Base-by-base conservation (phyloP, 92 coral and sea anemone species). In the Umimayanthus chanpuru region DNA sequence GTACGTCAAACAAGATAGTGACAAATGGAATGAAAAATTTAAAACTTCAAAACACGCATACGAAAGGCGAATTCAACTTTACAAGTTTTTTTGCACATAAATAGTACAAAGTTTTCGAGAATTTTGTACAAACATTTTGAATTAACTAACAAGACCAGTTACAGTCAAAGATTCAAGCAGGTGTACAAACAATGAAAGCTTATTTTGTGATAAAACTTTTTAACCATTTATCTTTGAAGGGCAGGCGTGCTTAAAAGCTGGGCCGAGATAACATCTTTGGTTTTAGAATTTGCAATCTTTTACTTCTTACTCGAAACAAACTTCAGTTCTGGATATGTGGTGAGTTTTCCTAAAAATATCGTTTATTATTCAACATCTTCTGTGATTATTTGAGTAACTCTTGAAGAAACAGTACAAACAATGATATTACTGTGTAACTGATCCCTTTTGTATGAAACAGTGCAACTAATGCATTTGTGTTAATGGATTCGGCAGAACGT, bases 401-500 rank as follows among this genome's bases (percentile, higher is more conserved):
- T 61, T 61, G 9, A 18, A 61, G 68, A 61, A 61, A 61, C 68
- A 61, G 68, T 61, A 16, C 25, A 53, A 49, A 43, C 81, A 77
- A 25, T 15, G 43, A 26, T 80, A 18, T 32, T 55, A 53, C 67
- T 30, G 70, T 80, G 70, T 80, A 79, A 80, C 70, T 56, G 84
- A 80, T 80, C 84, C 84, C 30, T 32, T 56, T 71, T 26, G 39
- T 67, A 80, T 30, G 84, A 80, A 80, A 53, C 43, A 80, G 84
- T 53, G 36, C 58, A 56, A 80, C 84, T 55, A 80, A 80, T 55
- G 25, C 41, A 80, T 80, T 53, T 28, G 84, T 28, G 84, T 80
- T 80, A 80, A 80, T 80, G 84, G 84, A 79, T 44, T 80, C 72
- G 84, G 84, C 84, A 47, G 49, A 67, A 80, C 84, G 84, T 80